Conservation (phyloP, 37 sponge, comb jelly and placozoan species). For the Eunapius fragilis region DNA sequence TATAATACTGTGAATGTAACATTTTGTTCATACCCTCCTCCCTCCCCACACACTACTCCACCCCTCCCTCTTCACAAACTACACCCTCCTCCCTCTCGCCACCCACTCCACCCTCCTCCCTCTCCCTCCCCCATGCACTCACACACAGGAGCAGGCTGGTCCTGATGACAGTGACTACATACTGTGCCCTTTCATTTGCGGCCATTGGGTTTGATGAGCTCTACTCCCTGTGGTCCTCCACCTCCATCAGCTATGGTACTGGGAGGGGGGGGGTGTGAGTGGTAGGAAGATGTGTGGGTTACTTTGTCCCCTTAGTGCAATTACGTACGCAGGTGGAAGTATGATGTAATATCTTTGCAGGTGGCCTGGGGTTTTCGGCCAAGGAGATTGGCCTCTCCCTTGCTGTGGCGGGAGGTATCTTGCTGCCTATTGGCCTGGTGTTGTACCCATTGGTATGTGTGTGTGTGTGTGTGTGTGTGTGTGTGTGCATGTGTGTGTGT, state of each 20-base stretch:
- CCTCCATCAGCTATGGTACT: slow-evolving; percentile 10
- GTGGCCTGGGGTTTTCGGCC: slow-evolving; percentile 37
- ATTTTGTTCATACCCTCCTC: too few relatives aligned
- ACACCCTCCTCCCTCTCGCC: too few relatives aligned
- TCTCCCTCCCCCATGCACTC: too few relatives aligned
- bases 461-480: neutral
- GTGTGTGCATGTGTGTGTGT: too few relatives aligned
- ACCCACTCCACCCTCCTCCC: too few relatives aligned
- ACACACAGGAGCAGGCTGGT: slow-evolving; percentile 5
- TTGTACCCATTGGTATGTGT: slow-evolving; percentile 35
- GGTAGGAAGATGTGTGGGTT: too few relatives aligned
- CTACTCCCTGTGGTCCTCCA: slow-evolving; percentile 33
- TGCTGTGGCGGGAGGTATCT: slow-evolving; percentile 21
- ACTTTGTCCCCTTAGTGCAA: too few relatives aligned
- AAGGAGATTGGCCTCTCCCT: slow-evolving; percentile 44
- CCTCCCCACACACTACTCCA: too few relatives aligned
- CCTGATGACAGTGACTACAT: slow-evolving; percentile 13
- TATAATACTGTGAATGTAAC: too few relatives aligned
- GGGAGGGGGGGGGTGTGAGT: too few relatives aligned
- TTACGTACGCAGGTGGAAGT: too few relatives aligned
- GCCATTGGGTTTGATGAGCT: slow-evolving; percentile 57
- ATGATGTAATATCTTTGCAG: slow-evolving; percentile 10
- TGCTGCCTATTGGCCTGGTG: slow-evolving; percentile 19
- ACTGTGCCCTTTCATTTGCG: slow-evolving; percentile 27
- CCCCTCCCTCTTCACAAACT: too few relatives aligned